Evolutionary conservation across 2,888 invertebrate species (phyloP), one percentile per base, ranked within the genome.

Genomic region (Gymnosoma rotundatum): DNA sequence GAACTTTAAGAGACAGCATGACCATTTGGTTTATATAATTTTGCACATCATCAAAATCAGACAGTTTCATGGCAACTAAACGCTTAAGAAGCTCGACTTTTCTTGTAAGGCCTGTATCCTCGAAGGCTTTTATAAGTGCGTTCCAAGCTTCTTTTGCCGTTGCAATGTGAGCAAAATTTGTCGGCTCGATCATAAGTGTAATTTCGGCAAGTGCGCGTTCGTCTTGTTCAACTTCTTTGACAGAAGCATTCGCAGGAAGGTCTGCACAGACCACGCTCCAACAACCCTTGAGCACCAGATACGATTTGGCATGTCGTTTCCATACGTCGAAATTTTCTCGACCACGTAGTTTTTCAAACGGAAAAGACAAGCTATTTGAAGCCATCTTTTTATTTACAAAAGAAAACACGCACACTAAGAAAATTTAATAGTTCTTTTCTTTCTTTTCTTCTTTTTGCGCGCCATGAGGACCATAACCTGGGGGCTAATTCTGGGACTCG

Each of bases 21-120:
- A 87, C 50, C 78, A 88, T 86, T n/a, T 73, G 54, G 38, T 85
- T 87, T 8, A 88, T 38, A 38, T 38, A 38, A 38, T 38, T 38
- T 38, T 38, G 38, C 10, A 38, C 10, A 38, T 38, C 38, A 38
- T 38, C 14, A 10, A 45, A 45, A 45, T 63, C 12, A 52, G 45
- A 45, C 14, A 45, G 12, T 14, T 45, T 45, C 45, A 45, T 32
- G n/a, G 25, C 21, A 10, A 45, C 58, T 10, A 56, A 48, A 6
- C 25, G 56, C 7, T 58, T 70, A 10, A 70, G 14, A 6, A 70
- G 14, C 20, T 60, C 70, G 3, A 58, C 32, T 16, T 58, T 70
- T 25, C 58, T 42, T 25, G 48, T 70, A 2, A 70, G 58, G 7
- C 32, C 58, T 2, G 58, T 36, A 16, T 58, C 72, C 14, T 72